Base-by-base conservation (phyloP, 2,113 vertebrate species). In the Poeciliopsis prolifica region DNA sequence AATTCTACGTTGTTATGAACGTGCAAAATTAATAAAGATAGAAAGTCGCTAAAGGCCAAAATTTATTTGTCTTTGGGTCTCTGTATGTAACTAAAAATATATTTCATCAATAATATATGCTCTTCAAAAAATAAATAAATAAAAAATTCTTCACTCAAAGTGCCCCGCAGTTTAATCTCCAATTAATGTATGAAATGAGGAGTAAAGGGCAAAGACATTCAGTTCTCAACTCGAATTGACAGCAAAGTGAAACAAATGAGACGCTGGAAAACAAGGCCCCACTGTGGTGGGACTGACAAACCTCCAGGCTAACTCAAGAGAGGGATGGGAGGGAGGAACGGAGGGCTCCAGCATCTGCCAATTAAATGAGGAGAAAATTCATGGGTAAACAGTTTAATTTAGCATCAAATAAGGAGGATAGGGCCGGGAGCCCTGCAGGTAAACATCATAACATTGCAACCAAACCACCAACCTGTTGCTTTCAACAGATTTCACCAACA, bases 311-410 rank as follows among this genome's bases (percentile, higher is more conserved):
- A 65, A 61, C 68, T 86, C 19, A 15, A 72, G 67, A 30, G 70
- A 70, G 17, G 26, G 35, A 12, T 12, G 35, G 9, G 35, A 37
- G 3, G 5, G 9, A 19, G 40, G 62, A 3, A 29, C 29, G 64
- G 14, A 68, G 5, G 30, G 35, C 44, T 65, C 26, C 31, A 78
- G 62, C 70, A 66, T 75, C 81, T 85, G 86, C 82, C 84, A 91
- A 87, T 90, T 89, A 91, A 84, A 87, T 58, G 31, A 86, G 80
- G 68, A 77, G 83, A 75, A 90, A 87, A 86, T 86, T 65, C 86
- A 91, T 88, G 82, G 81, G 79, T 87, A 86, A 87, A 86, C 81
- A 77, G 67, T 79, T 86, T 87, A 74, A 80, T 35, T 86, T 82
- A 74, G 84, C 78, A 82, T 83, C 75, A 82, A 61, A 81, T 77